Evolutionary conservation across 1,140 invertebrate genomes (phyloP), one percentile per base, ranked within the genome.

Genomic region (Drosophila bocqueti): DNA sequence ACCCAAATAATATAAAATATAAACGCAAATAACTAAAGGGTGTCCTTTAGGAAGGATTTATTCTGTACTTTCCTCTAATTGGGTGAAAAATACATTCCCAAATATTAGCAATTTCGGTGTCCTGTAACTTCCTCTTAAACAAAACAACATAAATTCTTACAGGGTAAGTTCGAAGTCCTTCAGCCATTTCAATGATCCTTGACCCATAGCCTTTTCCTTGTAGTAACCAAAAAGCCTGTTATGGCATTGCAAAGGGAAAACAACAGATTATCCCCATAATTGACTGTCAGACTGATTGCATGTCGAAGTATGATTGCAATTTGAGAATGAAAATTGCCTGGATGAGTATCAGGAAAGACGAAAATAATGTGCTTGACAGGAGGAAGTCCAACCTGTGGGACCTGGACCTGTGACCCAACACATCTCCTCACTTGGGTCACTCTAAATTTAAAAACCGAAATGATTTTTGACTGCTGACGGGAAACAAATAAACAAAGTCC

Each of bases 361-460:
- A 40, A 38, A 69, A 43, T 29, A 72, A 50, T 49, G 50, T 58
- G 47, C 45, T 50, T 18, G 29, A 71, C 66, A 42, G 49, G 34
- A 34, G 64, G 40, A 46, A 54, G 15, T 4, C 31, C 21, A 49
- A 26, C 4, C 34, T n/a, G 47, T 2, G 4, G 29, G 29, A 7
- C 29, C 29, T 29, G 29, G 34, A 62, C 26, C 36, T 36, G 24
- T 55, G 34, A 46, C 63, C 34, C 11, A 57, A 34, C 47, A 11
- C 45, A 60, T 63, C 54, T 66, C 58, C 49, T n/a, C 66, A 68
- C 11, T 61, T 61, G 45, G 64, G 62, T 87, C 69, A 60, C 54
- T 68, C 54, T 62, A 76, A 83, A 79, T 73, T 86, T 63, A 57
- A 83, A 71, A 62, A 49, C 11, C 69, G 21, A 64, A 55, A 55